A percentile compares a stretch with the other conserved stretches of the same genome.
These are phyloP conservation scores for Triplophysa tibetana DNA, from an alignment of 2,113 vertebrate species.

Conservation along the genomic window DNA sequence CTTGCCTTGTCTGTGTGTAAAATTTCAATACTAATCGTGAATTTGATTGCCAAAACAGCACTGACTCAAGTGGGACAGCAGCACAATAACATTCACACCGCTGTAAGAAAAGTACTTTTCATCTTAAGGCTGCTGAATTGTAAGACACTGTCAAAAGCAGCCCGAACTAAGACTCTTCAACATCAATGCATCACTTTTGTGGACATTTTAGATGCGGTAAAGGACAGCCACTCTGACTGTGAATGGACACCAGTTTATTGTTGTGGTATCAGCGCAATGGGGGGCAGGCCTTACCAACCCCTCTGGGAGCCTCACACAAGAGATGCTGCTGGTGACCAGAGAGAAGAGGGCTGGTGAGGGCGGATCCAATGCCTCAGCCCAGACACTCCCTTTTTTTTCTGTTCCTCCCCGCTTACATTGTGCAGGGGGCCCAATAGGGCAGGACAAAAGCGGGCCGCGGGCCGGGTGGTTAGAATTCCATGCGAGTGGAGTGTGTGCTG, in stretches of 20 bases:
- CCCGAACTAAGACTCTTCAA: constrained; percentile 51
- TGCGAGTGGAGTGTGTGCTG: constrained; percentile 49
- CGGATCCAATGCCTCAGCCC: constrained; percentile 45
- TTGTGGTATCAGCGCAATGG: constrained; percentile 56
- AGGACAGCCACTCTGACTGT: constrained; percentile 49
- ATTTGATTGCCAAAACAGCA: constrained; percentile 49
- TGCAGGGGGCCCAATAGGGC: constrained; percentile 44
- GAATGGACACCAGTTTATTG: constrained; percentile 62
- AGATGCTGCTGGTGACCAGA: constrained; percentile 58
- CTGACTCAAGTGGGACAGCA: constrained; percentile 41
- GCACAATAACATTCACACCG: constrained; percentile 45
- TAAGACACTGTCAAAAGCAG: constrained; percentile 45
- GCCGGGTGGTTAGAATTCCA: constrained; percentile 44
- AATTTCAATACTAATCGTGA: constrained; percentile 44
- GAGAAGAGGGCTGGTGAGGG: constrained; percentile 51
- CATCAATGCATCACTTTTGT: constrained; percentile 54
- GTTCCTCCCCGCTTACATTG: constrained; percentile 48
- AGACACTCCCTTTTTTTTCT: constrained; percentile 55
- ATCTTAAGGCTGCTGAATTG: constrained; percentile 39
- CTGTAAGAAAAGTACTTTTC: constrained; percentile 45
- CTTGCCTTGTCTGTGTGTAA: constrained; percentile 43
- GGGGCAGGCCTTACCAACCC: constrained; percentile 55
- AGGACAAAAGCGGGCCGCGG: constrained; percentile 50
- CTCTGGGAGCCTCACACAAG: constrained; percentile 55
- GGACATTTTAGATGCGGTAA: constrained; percentile 46